Conservation (phyloP, 2,797 vertebrate species). For the Craterocephalus amniculus region DNA sequence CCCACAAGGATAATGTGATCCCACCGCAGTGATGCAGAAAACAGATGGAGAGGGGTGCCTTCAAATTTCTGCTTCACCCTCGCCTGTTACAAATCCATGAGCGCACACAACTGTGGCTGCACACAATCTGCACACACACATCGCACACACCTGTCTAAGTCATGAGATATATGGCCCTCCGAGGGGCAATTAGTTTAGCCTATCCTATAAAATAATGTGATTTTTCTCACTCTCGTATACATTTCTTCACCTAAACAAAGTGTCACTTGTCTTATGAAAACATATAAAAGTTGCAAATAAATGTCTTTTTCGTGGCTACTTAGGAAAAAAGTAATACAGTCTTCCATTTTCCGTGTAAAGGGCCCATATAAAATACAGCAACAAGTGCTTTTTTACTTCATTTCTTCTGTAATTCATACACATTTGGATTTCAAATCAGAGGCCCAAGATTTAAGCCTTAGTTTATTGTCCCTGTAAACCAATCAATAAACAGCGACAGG, state of each 20-base stretch:
- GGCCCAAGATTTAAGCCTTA: not conserved
- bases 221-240: constrained; percentile 67
- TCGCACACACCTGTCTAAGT: constrained; percentile 68
- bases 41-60: constrained; percentile 77
- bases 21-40: constrained; percentile 78
- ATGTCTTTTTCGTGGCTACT: constrained; percentile 2
- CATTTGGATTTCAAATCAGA: not conserved
- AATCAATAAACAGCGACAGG: constrained; percentile 37
- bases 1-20: constrained; percentile 76
- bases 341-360: not conserved
- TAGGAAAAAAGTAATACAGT: not conserved
- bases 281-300: constrained; percentile 32
- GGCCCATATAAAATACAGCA: not conserved
- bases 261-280: constrained; percentile 49
- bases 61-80: constrained; percentile 45
- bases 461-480: constrained; percentile 21
- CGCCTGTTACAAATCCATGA: constrained; percentile 27
- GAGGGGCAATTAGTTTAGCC: constrained; percentile 68
- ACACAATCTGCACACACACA: constrained; percentile 29
- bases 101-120: constrained; percentile 36
- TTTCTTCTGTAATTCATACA: constrained; percentile 1
- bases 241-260: constrained; percentile 44
- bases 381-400: constrained; percentile 1
- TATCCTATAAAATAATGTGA: constrained; percentile 68
- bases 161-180: constrained; percentile 61